Evolutionary conservation across 2,888 invertebrate species (phyloP).

Genomic region (Lottia scabra): DNA sequence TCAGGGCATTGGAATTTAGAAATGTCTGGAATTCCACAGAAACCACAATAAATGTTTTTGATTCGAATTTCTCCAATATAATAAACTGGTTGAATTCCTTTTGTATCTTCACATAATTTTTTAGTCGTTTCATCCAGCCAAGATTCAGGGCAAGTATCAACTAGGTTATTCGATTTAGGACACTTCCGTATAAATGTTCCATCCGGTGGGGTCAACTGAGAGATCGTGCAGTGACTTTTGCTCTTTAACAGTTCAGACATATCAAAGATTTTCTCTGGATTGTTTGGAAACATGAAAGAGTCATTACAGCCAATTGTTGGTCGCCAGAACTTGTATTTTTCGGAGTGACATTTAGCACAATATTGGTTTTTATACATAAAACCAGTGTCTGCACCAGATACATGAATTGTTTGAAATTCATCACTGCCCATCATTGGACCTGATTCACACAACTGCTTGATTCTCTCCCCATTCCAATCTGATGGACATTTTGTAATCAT

Average conservation of each 20-base stretch:
- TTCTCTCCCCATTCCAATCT: neutral
- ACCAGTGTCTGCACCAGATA: slow-evolving; percentile 29
- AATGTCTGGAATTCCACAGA: neutral
- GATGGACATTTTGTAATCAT: neutral
- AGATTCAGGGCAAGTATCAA: neutral
- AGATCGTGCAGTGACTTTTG: neutral
- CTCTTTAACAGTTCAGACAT: neutral
- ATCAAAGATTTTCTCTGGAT: neutral
- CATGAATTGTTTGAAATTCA: slow-evolving; percentile 30
- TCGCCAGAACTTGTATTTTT: neutral
- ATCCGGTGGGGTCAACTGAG: neutral
- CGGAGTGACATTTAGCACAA: slow-evolving; percentile 37
- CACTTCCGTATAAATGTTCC: neutral
- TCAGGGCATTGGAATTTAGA: neutral
- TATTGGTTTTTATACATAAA: slow-evolving; percentile 42
- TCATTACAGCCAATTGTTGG: neutral
- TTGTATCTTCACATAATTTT: neutral
- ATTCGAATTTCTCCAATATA: neutral
- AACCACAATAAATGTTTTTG: neutral
- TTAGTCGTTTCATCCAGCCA: neutral
- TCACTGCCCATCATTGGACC: neutral
- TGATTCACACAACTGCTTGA: neutral
- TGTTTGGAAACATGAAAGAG: neutral
- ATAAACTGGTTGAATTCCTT: neutral
- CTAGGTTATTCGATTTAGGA: neutral